Percentiles rank a stretch among this genome's conserved stretches.
Evolutionary conservation across 1,140 invertebrate genomes (phyloP).

Genomic region (Nasonia giraulti): DNA sequence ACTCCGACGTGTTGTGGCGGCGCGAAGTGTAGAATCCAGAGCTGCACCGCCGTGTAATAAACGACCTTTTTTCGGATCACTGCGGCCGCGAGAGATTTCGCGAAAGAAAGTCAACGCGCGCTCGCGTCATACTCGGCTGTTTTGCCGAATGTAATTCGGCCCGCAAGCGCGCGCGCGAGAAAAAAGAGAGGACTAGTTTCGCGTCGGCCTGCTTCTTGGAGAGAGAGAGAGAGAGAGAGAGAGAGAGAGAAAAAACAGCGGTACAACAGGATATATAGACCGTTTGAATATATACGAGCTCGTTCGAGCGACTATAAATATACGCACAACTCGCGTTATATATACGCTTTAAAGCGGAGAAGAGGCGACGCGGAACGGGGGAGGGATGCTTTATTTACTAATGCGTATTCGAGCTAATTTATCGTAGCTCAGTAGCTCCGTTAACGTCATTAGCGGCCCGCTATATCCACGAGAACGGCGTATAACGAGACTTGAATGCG

Average conservation of each 20-base stretch:
- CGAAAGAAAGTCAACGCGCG: no score
- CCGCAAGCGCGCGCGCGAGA: background rate
- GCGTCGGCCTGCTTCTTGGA: background rate
- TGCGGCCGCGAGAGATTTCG: no score
- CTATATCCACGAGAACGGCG: no score
- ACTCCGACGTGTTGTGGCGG: background rate
- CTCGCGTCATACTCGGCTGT: no score
- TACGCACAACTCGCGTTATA: background rate
- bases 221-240: background rate
- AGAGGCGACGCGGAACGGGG: background rate
- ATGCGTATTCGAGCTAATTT: constrained; percentile 1
- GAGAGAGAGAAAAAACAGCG: background rate
- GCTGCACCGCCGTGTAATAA: background rate
- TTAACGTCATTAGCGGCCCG: background rate
- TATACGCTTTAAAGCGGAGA: background rate
- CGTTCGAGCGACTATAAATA: constrained; percentile 1
- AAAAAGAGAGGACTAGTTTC: background rate
- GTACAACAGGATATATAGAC: background rate
- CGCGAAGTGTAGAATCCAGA: background rate
- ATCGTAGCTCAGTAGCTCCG: background rate
- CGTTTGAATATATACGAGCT: background rate
- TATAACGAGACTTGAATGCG: no score
- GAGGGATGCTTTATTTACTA: constrained; percentile 9
- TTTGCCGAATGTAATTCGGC: background rate
- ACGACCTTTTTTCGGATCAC: no score